These are phyloP conservation scores for Toxonevra muliebris DNA, from an alignment of 2,888 invertebrate species.

Conservation along the genomic window DNA sequence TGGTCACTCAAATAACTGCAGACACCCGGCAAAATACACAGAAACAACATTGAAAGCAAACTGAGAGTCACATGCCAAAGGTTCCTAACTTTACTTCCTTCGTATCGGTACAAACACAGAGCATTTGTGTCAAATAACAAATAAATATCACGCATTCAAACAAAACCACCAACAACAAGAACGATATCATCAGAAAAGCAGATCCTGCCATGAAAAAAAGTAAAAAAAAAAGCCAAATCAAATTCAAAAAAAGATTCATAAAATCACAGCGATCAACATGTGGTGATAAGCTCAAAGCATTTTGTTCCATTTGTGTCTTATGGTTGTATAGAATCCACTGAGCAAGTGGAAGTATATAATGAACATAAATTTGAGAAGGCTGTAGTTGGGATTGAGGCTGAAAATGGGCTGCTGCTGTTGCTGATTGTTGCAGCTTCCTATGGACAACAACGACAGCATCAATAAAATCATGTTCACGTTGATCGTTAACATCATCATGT, in stretches of 20 bases:
- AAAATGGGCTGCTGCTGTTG: not conserved
- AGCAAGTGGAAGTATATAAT: conserved; percentile 4
- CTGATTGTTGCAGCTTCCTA: not conserved
- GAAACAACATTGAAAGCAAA: no score
- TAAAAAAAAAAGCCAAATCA: conserved; percentile 14
- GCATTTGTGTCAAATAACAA: conserved; percentile 27
- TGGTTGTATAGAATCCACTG: not conserved
- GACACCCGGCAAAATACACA: no score
- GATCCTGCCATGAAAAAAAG: conserved; percentile 3
- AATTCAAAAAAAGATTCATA: conserved; percentile 12
- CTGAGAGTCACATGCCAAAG: no score
- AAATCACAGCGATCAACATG: conserved; percentile 28
- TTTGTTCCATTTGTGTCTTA: conserved; percentile 3
- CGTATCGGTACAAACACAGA: conserved; percentile 3
- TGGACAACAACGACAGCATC: conserved; percentile 3
- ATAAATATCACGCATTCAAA: conserved; percentile 22
- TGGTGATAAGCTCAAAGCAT: conserved; percentile 16
- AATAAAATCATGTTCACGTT: conserved; percentile 1
- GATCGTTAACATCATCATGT: conserved; percentile 7
- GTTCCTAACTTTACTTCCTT: no score
- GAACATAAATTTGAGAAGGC: no score
- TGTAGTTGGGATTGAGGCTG: no score
- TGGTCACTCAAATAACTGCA: no score
- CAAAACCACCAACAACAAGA: not conserved
- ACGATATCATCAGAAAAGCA: not conserved